Evolutionary conservation across 2,113 vertebrate genomes (phyloP), one percentile per base, ranked within the genome.

Genomic region (Amia ocellicauda): DNA sequence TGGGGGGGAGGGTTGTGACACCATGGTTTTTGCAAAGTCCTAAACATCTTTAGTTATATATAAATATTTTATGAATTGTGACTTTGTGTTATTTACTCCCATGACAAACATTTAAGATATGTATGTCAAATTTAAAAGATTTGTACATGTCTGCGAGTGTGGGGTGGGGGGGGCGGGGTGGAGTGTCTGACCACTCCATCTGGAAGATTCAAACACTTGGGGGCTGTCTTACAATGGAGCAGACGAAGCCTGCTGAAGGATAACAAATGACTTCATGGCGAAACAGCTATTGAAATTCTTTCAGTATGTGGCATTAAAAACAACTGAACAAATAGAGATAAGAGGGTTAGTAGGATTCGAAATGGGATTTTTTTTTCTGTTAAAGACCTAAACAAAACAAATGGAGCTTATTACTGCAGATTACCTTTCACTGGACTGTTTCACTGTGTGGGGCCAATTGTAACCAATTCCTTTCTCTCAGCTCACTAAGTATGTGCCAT

Each of bases 261-360:
- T 97, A 97, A 98, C 94, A 97, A 97, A 98, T 98, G 96, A 99
- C 94, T 98, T 96, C 95, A 98, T 94, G 92, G 92, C 89, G 91
- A 93, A 95, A 91, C 91, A 89, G 91, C 95, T 93, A 95, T 95
- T 96, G 93, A 98, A 99, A 98, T 98, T 95, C 93, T 94, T 98
- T 97, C 93, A 94, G 91, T 94, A 93, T 90, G 93, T 96, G 93
- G 95, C 94, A 98, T 95, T 97, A 96, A 97, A 96, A 96, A 95
- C 95, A 98, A 98, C 96, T 98, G 96, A 97, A 93, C 94, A 98
- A 97, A 98, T 91, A 98, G 90, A 97, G 96, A 98, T 99, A 98
- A 98, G 96, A 87, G 80, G 91, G 91, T 91, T 92, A 91, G 91
- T 92, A 93, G 93, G 92, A 94, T 93, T 97, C 92, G 88, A 96